These are phyloP conservation scores for Thyatira batis DNA, from an alignment of 2,888 invertebrate genomes.

Conservation along the genomic window DNA sequence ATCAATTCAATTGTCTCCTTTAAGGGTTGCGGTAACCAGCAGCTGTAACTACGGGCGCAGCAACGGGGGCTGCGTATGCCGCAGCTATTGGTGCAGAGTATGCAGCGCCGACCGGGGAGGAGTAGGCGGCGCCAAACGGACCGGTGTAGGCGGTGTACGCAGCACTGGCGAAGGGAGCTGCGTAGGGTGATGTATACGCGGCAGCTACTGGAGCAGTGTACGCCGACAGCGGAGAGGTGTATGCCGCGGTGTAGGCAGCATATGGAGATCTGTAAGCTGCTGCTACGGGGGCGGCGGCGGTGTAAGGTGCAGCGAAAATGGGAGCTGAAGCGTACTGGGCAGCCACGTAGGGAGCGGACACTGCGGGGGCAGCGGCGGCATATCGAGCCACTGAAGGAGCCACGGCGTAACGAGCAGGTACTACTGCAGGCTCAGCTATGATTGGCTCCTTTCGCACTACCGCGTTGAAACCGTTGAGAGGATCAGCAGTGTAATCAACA, in stretches of 20 bases:
- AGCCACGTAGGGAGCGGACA: slow-evolving; percentile 9
- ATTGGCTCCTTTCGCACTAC: slow-evolving; percentile 65
- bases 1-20: slow-evolving; percentile 45
- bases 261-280: slow-evolving; percentile 27
- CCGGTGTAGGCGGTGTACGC: slow-evolving; percentile 31
- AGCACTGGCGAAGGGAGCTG: slow-evolving; percentile 11
- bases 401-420: slow-evolving; percentile 34
- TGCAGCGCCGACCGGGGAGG: slow-evolving; percentile 20
- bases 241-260: slow-evolving; percentile 20
- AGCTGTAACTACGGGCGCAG: slow-evolving; percentile 33
- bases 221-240: not conserved
- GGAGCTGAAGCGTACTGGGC: slow-evolving; percentile 15
- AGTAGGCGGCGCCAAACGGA: slow-evolving; percentile 21
- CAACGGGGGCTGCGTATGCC: slow-evolving; percentile 31
- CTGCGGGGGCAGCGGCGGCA: slow-evolving; percentile 20
- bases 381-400: slow-evolving; percentile 38
- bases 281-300: slow-evolving; percentile 33
- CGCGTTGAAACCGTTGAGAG: slow-evolving; percentile 67
- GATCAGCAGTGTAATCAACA: slow-evolving; percentile 70
- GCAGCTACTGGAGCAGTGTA: slow-evolving; percentile 15
- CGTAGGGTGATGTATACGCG: slow-evolving; percentile 13
- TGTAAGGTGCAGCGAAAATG: slow-evolving; percentile 40
- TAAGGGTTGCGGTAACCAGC: slow-evolving; percentile 72
- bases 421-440: slow-evolving; percentile 49
- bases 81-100: slow-evolving; percentile 20